Evolutionary conservation across 1,140 invertebrate genomes (phyloP).

Genomic region (Trachymyrmex septentrionalis): DNA sequence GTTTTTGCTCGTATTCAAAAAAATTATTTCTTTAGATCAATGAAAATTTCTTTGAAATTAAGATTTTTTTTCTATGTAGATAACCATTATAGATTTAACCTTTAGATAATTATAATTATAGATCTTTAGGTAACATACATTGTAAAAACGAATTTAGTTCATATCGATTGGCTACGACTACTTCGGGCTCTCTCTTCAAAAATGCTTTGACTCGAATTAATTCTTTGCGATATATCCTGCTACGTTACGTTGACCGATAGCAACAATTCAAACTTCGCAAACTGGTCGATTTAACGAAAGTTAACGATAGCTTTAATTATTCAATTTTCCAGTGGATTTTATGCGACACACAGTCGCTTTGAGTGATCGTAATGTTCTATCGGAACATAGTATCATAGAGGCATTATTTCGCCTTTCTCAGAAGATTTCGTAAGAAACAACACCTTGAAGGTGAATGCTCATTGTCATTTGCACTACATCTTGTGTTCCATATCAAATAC

Average conservation of each 20-base stretch:
- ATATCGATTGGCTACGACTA: not conserved
- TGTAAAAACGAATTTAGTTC: too few species aligned
- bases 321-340: conserved; percentile 1
- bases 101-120: too few species aligned
- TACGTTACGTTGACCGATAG: conserved; percentile 12
- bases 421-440: conserved; percentile 18
- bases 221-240: conserved; percentile 48
- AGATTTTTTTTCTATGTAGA: too few species aligned
- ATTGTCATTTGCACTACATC: not conserved
- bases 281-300: conserved; percentile 9
- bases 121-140: too few species aligned
- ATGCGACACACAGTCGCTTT: not conserved
- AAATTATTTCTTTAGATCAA: too few species aligned
- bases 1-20: too few species aligned
- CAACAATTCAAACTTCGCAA: conserved; percentile 30
- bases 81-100: too few species aligned
- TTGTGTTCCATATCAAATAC: not conserved
- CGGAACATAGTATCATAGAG: not conserved
- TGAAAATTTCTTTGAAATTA: too few species aligned
- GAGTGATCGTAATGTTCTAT: not conserved
- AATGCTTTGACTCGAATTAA: conserved; percentile 52
- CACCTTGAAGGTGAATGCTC: not conserved
- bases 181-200: not conserved
- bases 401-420: not conserved
- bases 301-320: conserved; percentile 40